Conservation (phyloP, 2,797 vertebrate genomes). For the Eutrigla gurnardus region DNA sequence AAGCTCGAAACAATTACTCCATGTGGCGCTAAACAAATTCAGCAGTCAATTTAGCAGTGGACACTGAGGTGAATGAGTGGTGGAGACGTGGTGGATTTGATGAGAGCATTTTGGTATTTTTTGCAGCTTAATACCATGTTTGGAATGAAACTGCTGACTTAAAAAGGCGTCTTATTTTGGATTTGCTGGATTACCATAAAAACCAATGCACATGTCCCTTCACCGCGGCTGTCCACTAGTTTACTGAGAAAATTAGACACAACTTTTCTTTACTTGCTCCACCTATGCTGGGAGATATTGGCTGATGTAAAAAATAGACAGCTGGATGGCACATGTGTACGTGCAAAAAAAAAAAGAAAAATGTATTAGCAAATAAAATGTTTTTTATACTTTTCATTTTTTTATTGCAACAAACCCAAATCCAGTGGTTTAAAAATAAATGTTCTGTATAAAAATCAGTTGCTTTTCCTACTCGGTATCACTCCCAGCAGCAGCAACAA, state of each 20-base stretch:
- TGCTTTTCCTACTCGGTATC: not conserved
- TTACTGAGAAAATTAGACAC: slow-evolving; percentile 65
- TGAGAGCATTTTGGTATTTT: slow-evolving; percentile 69
- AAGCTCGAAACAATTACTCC: slow-evolving; percentile 32
- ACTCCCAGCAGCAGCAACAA: slow-evolving; percentile 3
- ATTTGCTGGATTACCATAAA: slow-evolving; percentile 70
- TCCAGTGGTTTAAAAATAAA: slow-evolving; percentile 13
- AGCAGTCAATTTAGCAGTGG: slow-evolving; percentile 53
- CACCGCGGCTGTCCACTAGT: slow-evolving; percentile 38
- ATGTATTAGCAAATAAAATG: slow-evolving; percentile 34
- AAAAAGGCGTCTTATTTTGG: slow-evolving; percentile 67
- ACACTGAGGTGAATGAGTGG: slow-evolving; percentile 69
- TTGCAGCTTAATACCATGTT: slow-evolving; percentile 78
- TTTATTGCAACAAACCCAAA: slow-evolving; percentile 15
- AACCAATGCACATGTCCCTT: slow-evolving; percentile 65
- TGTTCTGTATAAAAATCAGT: not conserved
- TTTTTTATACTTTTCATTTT: not conserved
- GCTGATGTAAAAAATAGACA: slow-evolving; percentile 6
- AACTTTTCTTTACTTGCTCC: slow-evolving; percentile 43
- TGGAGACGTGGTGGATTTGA: slow-evolving; percentile 70
- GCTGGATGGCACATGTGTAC: slow-evolving; percentile 7
- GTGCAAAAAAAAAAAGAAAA: not conserved
- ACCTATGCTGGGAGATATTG: slow-evolving; percentile 25
- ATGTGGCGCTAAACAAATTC: slow-evolving; percentile 50
- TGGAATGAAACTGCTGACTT: slow-evolving; percentile 75